These are phyloP conservation scores for Alethe diademata DNA, from an alignment of 2,113 vertebrate genomes.

Conservation along the genomic window DNA sequence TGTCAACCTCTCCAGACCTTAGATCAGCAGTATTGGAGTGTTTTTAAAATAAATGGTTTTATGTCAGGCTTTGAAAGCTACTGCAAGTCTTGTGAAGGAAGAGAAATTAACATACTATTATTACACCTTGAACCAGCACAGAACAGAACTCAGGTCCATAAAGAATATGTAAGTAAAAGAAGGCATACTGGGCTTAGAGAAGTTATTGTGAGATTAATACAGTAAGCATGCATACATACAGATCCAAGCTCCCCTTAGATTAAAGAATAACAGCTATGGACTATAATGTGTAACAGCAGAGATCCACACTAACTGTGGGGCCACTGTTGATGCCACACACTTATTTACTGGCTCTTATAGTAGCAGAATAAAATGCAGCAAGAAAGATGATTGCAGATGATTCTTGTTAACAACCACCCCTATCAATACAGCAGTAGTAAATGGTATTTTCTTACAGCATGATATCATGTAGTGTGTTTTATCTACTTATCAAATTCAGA, in stretches of 20 bases:
- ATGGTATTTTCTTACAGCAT: neutral
- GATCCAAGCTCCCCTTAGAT: conserved; percentile 9
- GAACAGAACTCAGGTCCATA: neutral
- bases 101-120: neutral
- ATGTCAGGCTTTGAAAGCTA: neutral
- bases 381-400: neutral
- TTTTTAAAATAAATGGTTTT: neutral
- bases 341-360: neutral
- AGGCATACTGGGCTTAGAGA: neutral
- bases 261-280: conserved; percentile 21
- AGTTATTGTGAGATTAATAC: conserved; percentile 34
- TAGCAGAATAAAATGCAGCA: neutral
- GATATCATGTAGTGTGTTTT: neutral
- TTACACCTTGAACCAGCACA: neutral
- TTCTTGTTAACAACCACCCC: neutral
- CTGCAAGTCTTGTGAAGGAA: neutral
- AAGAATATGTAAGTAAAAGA: neutral
- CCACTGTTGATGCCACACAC: conserved; percentile 11
- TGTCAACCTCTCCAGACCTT: neutral
- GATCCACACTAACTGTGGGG: conserved; percentile 21
- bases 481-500: neutral
- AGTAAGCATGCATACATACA: neutral
- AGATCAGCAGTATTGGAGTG: neutral
- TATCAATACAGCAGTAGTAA: neutral
- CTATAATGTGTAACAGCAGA: neutral